Percentiles rank a stretch among this genome's conserved stretches.
Evolutionary conservation across 2,888 invertebrate genomes (phyloP).

Genomic region (Euphydryas editha): DNA sequence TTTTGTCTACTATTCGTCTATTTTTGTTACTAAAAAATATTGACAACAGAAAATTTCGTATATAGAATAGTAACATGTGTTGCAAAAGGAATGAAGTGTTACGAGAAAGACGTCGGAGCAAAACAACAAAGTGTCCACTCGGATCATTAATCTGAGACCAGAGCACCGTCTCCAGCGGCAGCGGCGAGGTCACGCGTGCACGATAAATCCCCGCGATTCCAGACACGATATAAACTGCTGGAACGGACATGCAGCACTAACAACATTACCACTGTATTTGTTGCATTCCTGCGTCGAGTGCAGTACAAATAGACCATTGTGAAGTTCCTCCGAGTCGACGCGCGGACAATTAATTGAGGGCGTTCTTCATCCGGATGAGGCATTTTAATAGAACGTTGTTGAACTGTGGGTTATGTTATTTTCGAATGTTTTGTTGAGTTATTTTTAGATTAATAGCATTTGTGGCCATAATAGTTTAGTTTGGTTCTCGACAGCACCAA

Average conservation of each 20-base stretch:
- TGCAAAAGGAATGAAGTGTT: conserved; percentile 27
- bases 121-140: conserved; percentile 28
- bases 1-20: no score
- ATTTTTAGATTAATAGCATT: background rate
- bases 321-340: conserved; percentile 17
- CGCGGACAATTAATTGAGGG: conserved; percentile 26
- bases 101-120: conserved; percentile 25
- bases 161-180: conserved; percentile 2
- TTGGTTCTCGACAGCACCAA: background rate
- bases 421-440: background rate
- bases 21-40: no score
- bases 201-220: conserved; percentile 17
- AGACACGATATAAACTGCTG: conserved; percentile 17
- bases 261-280: conserved; percentile 15
- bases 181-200: conserved; percentile 3
- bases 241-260: conserved; percentile 22
- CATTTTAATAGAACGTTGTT: conserved; percentile 15
- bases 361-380: conserved; percentile 18
- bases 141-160: conserved; percentile 28
- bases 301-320: conserved; percentile 27
- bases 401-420: conserved; percentile 7
- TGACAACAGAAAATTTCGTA: background rate
- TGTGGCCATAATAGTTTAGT: background rate
- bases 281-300: conserved; percentile 23
- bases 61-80: background rate